Percentiles rank a stretch among this genome's conserved stretches.
These are phyloP conservation scores for Anoplopoma fimbria DNA, from an alignment of 2,113 vertebrate genomes.

Conservation along the genomic window DNA sequence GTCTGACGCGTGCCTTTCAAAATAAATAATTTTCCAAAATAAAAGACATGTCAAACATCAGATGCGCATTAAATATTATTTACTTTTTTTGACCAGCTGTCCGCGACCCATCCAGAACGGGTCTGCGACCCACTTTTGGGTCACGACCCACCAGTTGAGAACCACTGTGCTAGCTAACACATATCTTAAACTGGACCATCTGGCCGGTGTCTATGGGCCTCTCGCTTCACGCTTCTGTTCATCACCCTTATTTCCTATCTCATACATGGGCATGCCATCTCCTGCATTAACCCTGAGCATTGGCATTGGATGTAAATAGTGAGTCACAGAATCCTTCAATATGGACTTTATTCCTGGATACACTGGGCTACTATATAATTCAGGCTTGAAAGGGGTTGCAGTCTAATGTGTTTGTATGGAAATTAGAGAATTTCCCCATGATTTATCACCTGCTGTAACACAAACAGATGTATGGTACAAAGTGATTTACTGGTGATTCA, in stretches of 20 bases:
- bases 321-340: background rate
- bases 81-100: too few relatives aligned
- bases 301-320: background rate
- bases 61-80: too few relatives aligned
- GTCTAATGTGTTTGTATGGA: conserved; percentile 4
- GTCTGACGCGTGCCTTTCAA: too few relatives aligned
- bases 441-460: conserved; percentile 32
- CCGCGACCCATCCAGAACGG: too few relatives aligned
- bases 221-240: background rate
- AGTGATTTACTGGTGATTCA: conserved; percentile 25
- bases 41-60: too few relatives aligned
- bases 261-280: background rate
- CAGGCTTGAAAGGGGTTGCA: background rate
- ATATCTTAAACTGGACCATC: background rate
- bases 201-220: background rate
- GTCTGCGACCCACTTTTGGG: too few relatives aligned
- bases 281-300: background rate
- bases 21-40: too few relatives aligned
- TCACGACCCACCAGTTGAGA: too few relatives aligned
- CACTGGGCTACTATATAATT: background rate
- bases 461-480: conserved; percentile 25
- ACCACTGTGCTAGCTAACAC: background rate
- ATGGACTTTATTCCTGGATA: background rate
- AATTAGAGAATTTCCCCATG: background rate
- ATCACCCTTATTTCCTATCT: background rate